Conservation (phyloP, 2,888 invertebrate species). For the Aphidius colemani region DNA sequence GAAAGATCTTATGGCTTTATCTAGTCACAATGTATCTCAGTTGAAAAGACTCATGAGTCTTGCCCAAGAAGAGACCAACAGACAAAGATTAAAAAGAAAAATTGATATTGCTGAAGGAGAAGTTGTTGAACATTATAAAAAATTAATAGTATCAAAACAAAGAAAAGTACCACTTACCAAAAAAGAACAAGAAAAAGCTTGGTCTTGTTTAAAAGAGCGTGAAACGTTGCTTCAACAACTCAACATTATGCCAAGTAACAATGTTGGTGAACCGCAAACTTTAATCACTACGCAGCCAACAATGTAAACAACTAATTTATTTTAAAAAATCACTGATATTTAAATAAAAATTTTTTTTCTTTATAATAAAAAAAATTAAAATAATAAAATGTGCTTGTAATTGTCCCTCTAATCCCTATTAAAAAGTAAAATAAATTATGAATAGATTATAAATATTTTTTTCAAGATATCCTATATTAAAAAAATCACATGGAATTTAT, state of each 20-base stretch:
- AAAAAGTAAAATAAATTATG: too few species aligned
- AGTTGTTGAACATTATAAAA: slow-evolving; percentile 82
- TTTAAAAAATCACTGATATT: not conserved
- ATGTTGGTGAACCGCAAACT: slow-evolving; percentile 45
- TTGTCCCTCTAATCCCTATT: too few species aligned
- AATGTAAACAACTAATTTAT: slow-evolving; percentile 2
- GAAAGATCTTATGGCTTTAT: slow-evolving; percentile 76
- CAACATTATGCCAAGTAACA: slow-evolving; percentile 53
- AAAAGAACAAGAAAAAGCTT: slow-evolving; percentile 81
- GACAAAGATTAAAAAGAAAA: slow-evolving; percentile 78
- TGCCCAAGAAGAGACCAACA: slow-evolving; percentile 79
- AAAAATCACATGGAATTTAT: too few species aligned
- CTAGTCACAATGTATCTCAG: slow-evolving; percentile 80
- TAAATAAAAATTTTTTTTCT: not conserved
- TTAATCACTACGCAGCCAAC: not conserved
- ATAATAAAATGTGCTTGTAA: too few species aligned
- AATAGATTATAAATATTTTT: too few species aligned
- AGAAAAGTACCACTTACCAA: slow-evolving; percentile 79
- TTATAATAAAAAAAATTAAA: not conserved
- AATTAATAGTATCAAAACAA: slow-evolving; percentile 77
- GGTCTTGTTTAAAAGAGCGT: slow-evolving; percentile 59
- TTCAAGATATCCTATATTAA: too few species aligned
- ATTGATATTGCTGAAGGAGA: slow-evolving; percentile 75
- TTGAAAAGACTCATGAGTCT: slow-evolving; percentile 70
- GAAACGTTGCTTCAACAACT: slow-evolving; percentile 54